Evolutionary conservation across 1,140 invertebrate species (phyloP).

Genomic region (Lordiphosa mommai): DNA sequence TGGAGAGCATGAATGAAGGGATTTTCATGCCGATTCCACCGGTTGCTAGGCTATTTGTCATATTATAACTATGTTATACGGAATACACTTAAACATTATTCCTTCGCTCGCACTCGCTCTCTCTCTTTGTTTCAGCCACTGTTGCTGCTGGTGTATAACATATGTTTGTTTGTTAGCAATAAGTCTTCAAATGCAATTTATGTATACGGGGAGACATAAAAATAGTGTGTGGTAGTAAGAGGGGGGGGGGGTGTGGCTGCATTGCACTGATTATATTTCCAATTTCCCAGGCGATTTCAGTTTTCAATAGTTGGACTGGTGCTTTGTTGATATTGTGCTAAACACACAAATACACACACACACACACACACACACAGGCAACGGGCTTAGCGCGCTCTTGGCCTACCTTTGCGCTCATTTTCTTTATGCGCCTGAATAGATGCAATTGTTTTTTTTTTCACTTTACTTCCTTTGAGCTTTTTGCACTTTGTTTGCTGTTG

Average conservation of each 20-base stretch:
- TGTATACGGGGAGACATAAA: no score
- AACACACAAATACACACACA: slow-evolving; percentile 13
- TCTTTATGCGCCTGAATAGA: slow-evolving; percentile 67
- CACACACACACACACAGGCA: slow-evolving; percentile 7
- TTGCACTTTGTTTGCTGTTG: no score
- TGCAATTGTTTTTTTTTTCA: slow-evolving; percentile 50
- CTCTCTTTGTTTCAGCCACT: not conserved
- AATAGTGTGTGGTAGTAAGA: no score
- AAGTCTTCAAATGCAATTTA: slow-evolving; percentile 28
- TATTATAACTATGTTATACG: not conserved
- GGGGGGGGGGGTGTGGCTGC: not conserved
- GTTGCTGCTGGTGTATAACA: slow-evolving; percentile 12
- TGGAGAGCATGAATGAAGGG: no score
- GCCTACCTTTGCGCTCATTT: slow-evolving; percentile 76
- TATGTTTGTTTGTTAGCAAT: slow-evolving; percentile 63
- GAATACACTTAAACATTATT: not conserved
- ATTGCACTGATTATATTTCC: slow-evolving; percentile 7
- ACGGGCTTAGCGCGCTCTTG: slow-evolving; percentile 45
- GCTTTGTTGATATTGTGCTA: slow-evolving; percentile 36
- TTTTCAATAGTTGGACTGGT: slow-evolving; percentile 2
- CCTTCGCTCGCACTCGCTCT: not conserved
- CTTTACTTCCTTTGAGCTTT: not conserved
- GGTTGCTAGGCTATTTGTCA: not conserved
- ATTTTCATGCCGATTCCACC: no score
- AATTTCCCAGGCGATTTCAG: slow-evolving; percentile 16